Evolutionary conservation across 2,888 invertebrate species (phyloP), one percentile per base, ranked within the genome.

Genomic region (Elysia crispata): DNA sequence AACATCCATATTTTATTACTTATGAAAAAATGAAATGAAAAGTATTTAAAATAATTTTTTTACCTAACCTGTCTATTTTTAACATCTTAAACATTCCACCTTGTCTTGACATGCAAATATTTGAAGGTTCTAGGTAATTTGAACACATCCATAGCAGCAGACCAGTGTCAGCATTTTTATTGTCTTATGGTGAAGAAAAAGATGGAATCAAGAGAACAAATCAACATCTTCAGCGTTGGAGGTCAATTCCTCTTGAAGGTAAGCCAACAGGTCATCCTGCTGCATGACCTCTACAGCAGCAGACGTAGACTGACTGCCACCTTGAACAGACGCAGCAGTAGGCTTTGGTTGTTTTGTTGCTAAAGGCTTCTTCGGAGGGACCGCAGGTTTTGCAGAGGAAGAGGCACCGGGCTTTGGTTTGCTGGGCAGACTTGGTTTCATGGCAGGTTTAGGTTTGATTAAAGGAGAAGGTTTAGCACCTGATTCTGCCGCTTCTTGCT

Each of bases 221-320:
- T 89, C 89, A 28, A 87, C 75, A 41, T 88, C 87, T 64, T 85
- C 80, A 41, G 80, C 85, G 23, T 81, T 81, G 8, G 72, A 67
- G 28, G 77, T 74, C 3, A 83, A 76, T 76, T 88, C 87, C 13
- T 85, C 85, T 50, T 86, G 85, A 57, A 89, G 87, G 66, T 89
- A 89, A 75, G 86, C 86, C 82, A 88, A 73, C 25, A 89, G 87
- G 69, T 88, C 88, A 81, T 87, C 86, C 50, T 84, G 79, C 25
- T 74, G 80, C 49, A 86, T 73, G 15, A 25, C 76, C 18, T 81
- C 77, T 1, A 41, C 57, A 23, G 49, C 28, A 13, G 25, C 49
- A 62, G 25, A 49, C 11, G 31, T 25, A 30, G 28, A 66, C 49
- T 78, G 75, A 18, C 66, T 50, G 23, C 30, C 13, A 57, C 28